Evolutionary conservation across 2,888 invertebrate genomes (phyloP).

Genomic region (Patella ulyssiponensis): DNA sequence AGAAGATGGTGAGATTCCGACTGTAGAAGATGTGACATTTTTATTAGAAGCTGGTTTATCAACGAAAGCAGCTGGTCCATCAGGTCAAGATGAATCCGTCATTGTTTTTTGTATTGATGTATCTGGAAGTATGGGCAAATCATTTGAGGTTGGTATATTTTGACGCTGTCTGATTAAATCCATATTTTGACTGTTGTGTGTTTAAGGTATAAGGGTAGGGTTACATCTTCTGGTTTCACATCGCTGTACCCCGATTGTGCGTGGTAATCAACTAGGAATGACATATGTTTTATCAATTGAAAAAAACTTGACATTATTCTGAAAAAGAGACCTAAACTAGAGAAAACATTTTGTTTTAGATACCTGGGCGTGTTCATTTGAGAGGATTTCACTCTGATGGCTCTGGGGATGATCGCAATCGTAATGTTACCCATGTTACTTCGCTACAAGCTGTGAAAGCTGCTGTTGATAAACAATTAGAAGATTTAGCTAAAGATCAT

Average conservation of each 20-base stretch:
- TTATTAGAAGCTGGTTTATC: constrained; percentile 65
- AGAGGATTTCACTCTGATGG: neutral
- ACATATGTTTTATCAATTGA: no score
- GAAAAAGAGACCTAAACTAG: neutral
- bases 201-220: no score
- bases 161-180: no score
- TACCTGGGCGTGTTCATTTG: neutral
- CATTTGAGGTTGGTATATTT: constrained; percentile 58
- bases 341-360: neutral
- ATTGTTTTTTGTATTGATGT: constrained; percentile 69
- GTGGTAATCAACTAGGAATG: no score
- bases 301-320: no score
- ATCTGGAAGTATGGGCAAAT: constrained; percentile 71
- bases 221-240: no score
- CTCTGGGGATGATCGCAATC: constrained; percentile 46
- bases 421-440: constrained; percentile 65
- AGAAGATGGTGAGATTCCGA: constrained; percentile 64
- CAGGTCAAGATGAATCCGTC: constrained; percentile 63
- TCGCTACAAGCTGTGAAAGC: constrained; percentile 69
- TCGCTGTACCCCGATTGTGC: no score
- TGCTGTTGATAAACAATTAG: constrained; percentile 69
- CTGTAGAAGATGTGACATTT: constrained; percentile 64
- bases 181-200: no score
- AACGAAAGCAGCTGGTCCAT: constrained; percentile 56
- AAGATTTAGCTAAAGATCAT: constrained; percentile 60